phyloP scores from a whole-genome alignment of 1,140 invertebrate genomes.

The Zaprionus nigranus region DNA sequence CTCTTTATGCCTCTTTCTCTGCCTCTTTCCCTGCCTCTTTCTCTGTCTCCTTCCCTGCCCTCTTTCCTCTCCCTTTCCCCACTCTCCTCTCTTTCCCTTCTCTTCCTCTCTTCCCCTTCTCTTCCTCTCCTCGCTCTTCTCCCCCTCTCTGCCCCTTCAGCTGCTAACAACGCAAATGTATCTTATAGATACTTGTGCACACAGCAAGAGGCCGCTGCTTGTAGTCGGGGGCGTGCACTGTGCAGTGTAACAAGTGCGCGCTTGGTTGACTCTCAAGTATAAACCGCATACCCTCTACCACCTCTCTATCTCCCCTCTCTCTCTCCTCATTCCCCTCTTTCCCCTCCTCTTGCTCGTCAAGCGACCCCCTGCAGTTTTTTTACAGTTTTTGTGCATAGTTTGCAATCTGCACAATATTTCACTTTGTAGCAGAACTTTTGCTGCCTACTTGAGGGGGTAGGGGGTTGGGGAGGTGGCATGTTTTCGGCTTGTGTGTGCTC shows the following conservation, averaged over 20 bases:
- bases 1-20: neutral
- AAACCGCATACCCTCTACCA: neutral
- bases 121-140: too few relatives aligned
- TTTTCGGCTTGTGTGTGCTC: too few relatives aligned
- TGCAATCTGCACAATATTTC: slow-evolving; percentile 48
- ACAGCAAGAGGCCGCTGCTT: slow-evolving; percentile 13
- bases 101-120: neutral
- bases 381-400: slow-evolving; percentile 34
- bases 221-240: slow-evolving; percentile 37
- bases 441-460: slow-evolving; percentile 13
- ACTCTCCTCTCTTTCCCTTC: too few relatives aligned
- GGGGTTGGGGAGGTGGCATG: neutral
- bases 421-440: slow-evolving; percentile 42
- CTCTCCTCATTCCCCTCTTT: neutral
- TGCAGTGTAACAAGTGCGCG: slow-evolving; percentile 56
- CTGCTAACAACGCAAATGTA: slow-evolving; percentile 69
- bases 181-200: slow-evolving; percentile 57
- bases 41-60: neutral
- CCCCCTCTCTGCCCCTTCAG: neutral
- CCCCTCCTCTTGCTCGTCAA: neutral
- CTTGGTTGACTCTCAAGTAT: slow-evolving; percentile 51
- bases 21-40: neutral
- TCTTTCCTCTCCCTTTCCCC: neutral
- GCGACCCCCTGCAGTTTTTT: slow-evolving; percentile 42
- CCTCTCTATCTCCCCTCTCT: too few relatives aligned